A percentile compares a stretch with the other conserved stretches of the same genome.
These are phyloP conservation scores for Rhagoletis pomonella DNA, from an alignment of 1,140 invertebrate genomes.

Conservation along the genomic window DNA sequence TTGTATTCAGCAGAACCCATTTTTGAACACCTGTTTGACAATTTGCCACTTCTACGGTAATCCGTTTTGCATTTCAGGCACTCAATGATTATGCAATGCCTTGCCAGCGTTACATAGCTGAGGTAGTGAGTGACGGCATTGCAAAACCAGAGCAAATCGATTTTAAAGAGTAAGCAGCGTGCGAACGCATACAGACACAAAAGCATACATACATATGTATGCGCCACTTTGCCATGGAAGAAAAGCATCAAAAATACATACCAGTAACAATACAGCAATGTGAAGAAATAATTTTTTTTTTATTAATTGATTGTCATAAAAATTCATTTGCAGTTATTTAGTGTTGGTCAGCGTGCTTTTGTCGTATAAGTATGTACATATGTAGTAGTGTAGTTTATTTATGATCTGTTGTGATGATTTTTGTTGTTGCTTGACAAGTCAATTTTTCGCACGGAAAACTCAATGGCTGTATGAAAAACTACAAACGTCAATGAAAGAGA, in stretches of 20 bases:
- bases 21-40: neutral
- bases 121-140: neutral
- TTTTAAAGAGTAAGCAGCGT: neutral
- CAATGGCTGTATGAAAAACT: neutral
- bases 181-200: neutral
- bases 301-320: conserved; percentile 9
- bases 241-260: neutral
- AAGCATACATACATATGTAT: neutral
- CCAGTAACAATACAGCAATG: neutral
- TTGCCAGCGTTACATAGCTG: neutral
- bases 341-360: neutral
- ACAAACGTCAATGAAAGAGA: neutral
- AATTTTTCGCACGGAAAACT: conserved; percentile 42
- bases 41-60: neutral
- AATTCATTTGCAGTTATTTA: neutral
- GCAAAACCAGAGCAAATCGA: conserved; percentile 42
- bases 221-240: neutral
- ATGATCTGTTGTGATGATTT: neutral
- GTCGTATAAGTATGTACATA: neutral
- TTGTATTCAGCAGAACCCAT: neutral
- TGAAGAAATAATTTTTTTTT: neutral
- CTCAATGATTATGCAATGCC: neutral
- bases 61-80: neutral
- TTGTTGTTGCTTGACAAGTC: conserved; percentile 30
- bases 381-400: neutral